These are phyloP conservation scores for Hippocampus mohnikei DNA, from an alignment of 2,113 vertebrate species.

Conservation along the genomic window DNA sequence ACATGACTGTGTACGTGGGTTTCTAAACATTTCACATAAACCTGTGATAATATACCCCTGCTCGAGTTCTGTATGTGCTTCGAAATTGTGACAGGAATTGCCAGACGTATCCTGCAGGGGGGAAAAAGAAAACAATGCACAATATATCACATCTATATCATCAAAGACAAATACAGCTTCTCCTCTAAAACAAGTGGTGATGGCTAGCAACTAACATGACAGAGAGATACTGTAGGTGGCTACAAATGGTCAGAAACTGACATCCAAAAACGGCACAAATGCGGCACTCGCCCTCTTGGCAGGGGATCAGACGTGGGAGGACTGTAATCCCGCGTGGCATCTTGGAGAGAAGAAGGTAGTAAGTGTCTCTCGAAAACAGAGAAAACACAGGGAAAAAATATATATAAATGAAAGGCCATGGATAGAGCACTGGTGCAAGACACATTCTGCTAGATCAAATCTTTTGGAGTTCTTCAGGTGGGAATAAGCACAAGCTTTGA, in stretches of 20 bases:
- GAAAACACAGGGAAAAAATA: slow-evolving; percentile 11
- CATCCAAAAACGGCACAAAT: slow-evolving; percentile 1
- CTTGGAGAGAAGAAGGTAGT: slow-evolving; percentile 30
- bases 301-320: slow-evolving; percentile 52
- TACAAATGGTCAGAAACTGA: slow-evolving; percentile 42
- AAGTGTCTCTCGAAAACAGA: slow-evolving; percentile 47
- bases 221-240: slow-evolving; percentile 33
- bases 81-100: neutral
- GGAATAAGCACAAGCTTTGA: slow-evolving; percentile 19
- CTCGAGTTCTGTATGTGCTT: neutral
- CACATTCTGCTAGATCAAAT: slow-evolving; percentile 40
- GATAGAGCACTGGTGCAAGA: slow-evolving; percentile 38
- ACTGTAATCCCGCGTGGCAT: slow-evolving; percentile 46
- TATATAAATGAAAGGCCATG: slow-evolving; percentile 35
- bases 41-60: neutral
- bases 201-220: slow-evolving; percentile 28
- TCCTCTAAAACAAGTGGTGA: neutral
- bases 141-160: no score
- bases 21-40: neutral
- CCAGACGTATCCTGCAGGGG: neutral
- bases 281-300: slow-evolving; percentile 38
- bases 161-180: neutral
- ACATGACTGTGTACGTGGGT: neutral
- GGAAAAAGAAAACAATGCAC: neutral
- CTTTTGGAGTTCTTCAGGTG: slow-evolving; percentile 43